Percentiles rank a stretch among this genome's conserved stretches.
These are phyloP conservation scores for Hylaeus anthracinus DNA, from an alignment of 1,140 invertebrate genomes.

Conservation along the genomic window DNA sequence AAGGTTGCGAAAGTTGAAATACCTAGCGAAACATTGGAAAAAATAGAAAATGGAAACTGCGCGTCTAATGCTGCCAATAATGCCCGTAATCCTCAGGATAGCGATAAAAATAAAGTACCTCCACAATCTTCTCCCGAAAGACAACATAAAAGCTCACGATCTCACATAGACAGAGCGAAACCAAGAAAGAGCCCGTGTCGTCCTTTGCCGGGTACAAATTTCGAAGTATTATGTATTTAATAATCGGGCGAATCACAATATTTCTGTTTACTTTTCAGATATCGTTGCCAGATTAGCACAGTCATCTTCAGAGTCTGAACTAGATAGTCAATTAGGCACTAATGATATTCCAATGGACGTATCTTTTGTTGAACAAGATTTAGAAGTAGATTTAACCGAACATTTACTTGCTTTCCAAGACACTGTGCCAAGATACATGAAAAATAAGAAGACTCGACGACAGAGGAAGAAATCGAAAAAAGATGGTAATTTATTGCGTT, in stretches of 20 bases:
- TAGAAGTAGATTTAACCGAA: slow-evolving; percentile 78
- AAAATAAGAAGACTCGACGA: slow-evolving; percentile 72
- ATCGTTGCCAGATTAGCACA: slow-evolving; percentile 69
- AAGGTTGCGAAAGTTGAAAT: slow-evolving; percentile 64
- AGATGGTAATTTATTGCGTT: slow-evolving; percentile 56
- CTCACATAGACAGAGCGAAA: slow-evolving; percentile 81
- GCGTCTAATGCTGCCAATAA: slow-evolving; percentile 33
- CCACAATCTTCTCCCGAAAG: slow-evolving; percentile 60
- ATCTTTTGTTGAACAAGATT: slow-evolving; percentile 65
- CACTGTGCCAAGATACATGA: slow-evolving; percentile 76
- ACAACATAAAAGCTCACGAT: slow-evolving; percentile 58
- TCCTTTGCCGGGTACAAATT: slow-evolving; percentile 76
- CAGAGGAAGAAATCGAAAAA: slow-evolving; percentile 80
- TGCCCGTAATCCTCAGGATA: slow-evolving; percentile 45
- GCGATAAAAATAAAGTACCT: slow-evolving; percentile 56
- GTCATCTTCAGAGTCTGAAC: slow-evolving; percentile 75
- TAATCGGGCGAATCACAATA: background rate
- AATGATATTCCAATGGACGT: slow-evolving; percentile 43
- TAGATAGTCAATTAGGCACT: slow-evolving; percentile 58
- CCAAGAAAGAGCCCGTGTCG: slow-evolving; percentile 80
- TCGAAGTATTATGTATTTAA: slow-evolving; percentile 12
- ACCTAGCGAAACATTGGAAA: slow-evolving; percentile 57
- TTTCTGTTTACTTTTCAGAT: slow-evolving; percentile 57
- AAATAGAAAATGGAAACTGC: slow-evolving; percentile 32
- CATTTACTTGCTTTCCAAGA: slow-evolving; percentile 80